Evolutionary conservation across 2,797 vertebrate species (phyloP).

Genomic region (Eurystomus glaucurus): DNA sequence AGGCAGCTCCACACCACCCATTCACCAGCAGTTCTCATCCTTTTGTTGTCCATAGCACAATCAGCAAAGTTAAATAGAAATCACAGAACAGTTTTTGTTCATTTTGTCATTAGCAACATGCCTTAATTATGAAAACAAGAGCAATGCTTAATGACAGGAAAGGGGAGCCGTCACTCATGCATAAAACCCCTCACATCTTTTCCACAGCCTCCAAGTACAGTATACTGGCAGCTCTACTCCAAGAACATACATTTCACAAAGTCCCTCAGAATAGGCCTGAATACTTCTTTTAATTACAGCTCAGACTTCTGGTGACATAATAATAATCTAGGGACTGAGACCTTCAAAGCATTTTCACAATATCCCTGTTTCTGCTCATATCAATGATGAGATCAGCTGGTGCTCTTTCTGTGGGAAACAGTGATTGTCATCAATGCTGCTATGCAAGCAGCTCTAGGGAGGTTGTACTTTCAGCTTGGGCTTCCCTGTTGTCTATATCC

Average conservation of each 20-base stretch:
- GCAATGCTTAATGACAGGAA: neutral
- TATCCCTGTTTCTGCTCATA: accelerated
- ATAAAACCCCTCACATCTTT: accelerated
- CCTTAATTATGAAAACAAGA: neutral
- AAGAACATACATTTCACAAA: neutral
- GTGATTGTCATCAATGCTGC: neutral
- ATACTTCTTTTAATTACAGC: neutral
- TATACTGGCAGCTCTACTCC: neutral
- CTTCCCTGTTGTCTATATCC: neutral
- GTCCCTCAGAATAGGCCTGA: neutral
- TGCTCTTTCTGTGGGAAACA: neutral
- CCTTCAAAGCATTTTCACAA: neutral
- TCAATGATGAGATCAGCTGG: neutral
- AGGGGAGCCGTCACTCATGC: accelerated
- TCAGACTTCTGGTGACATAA: neutral
- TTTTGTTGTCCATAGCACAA: neutral
- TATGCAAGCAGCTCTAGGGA: neutral
- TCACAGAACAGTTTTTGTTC: neutral
- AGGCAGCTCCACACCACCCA: neutral
- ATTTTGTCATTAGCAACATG: neutral
- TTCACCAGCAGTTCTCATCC: neutral
- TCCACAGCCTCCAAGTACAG: accelerated
- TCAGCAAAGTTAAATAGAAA: neutral
- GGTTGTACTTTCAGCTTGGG: neutral
- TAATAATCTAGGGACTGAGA: neutral